Conservation (phyloP, 2,797 vertebrate species). For the Nyctalus aviator region DNA sequence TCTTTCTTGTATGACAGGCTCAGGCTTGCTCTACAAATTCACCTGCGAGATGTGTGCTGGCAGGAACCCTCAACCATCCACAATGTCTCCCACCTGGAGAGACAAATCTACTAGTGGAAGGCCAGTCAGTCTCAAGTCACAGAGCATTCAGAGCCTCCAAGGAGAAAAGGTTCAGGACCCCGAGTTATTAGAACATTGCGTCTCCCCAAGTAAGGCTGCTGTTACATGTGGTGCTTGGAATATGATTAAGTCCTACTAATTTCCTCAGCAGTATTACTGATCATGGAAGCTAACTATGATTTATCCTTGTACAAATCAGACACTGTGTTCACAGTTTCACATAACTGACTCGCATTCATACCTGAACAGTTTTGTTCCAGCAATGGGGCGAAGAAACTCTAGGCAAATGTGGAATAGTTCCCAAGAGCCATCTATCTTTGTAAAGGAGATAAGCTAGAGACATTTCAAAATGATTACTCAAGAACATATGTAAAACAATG, state of each 20-base stretch:
- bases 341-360: neutral
- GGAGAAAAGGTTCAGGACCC: neutral
- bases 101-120: neutral
- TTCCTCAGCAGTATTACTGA: neutral
- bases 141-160: neutral
- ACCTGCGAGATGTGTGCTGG: neutral
- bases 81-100: neutral
- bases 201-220: neutral
- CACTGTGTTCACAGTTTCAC: neutral
- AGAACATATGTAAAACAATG: neutral
- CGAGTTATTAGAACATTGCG: neutral
- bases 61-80: neutral
- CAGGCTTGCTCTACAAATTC: neutral
- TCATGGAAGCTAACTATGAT: neutral
- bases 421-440: neutral
- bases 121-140: neutral
- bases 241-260: neutral
- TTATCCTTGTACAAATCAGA: neutral
- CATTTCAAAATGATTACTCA: neutral
- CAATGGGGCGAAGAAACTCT: neutral
- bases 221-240: neutral
- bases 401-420: neutral
- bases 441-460: neutral
- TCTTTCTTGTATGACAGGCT: rapidly evolving
- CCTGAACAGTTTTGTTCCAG: neutral